Base-by-base conservation (phyloP, 2,888 invertebrate genomes). In the Colletes collaris region DNA sequence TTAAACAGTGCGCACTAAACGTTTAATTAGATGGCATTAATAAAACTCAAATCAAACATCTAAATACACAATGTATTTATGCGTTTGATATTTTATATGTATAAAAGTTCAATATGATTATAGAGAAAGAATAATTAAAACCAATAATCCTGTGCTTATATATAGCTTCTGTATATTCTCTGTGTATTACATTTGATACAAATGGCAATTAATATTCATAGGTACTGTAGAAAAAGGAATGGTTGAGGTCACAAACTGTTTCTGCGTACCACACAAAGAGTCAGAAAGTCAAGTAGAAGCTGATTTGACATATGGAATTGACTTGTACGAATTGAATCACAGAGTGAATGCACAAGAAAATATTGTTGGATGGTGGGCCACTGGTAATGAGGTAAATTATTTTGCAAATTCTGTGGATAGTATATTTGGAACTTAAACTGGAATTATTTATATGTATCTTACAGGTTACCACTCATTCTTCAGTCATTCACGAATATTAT, bases 331-430 rank as follows among this genome's bases (percentile, higher is more conserved):
- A 88, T 94, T 99, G 69, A 98, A 99, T 93, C 96, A 97, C 84
- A 96, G 97, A 90, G 99, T 99, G 0, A 99, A 99, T 91, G 95
- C 98, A 0, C 96, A 96, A 76, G 99, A 99, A 94, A 96, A 95
- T 86, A 98, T 99, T 90, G 98, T 99, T 70, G 99, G 99, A 37
- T 99, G 99, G 99, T 99, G 97, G 97, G 99, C 99, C 1, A 99
- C 99, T 0, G 99, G 99, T 68, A 96, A 97, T 87, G 99, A 99
- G 93, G 91, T 91, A 79, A 37, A 35, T 59, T 56, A 16, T 2
- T 11, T n/a, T 50, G n/a, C 56, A 37, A 44, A n/a, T 53, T 4
- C 10, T 4, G 7, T n/a, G 4, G 1, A n/a, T 10, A n/a, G 11
- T 0, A 4, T 27, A 56, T 13, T 40, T 56, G 3, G 6, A 7